These are phyloP conservation scores for Synergus itoensis DNA, from an alignment of 2,888 invertebrate species.

Conservation along the genomic window DNA sequence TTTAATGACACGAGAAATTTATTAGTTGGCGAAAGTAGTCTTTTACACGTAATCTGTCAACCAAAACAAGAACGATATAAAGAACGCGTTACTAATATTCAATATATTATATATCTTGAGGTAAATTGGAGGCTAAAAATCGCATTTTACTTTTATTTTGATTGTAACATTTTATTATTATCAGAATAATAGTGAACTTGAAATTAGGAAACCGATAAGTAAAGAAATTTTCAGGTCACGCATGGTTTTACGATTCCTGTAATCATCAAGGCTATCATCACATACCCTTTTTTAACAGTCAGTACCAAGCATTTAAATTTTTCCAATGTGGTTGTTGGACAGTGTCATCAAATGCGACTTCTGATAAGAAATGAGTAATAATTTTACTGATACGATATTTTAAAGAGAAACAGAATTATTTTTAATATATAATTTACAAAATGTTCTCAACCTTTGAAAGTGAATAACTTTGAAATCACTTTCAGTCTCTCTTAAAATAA, in stretches of 20 bases:
- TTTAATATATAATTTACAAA: background rate
- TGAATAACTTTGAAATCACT: background rate
- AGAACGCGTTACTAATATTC: background rate
- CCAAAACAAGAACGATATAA: constrained; percentile 74
- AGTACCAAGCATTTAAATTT: constrained; percentile 79
- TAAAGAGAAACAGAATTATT: background rate
- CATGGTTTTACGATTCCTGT: constrained; percentile 82
- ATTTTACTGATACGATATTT: background rate
- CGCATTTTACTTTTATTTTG: background rate
- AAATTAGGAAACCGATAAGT: background rate
- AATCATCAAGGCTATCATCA: constrained; percentile 80
- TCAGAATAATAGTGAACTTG: background rate
- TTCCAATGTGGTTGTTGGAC: constrained; percentile 81
- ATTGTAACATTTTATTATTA: background rate
- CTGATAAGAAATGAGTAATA: constrained; percentile 80
- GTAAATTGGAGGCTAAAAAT: background rate
- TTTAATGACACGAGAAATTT: constrained; percentile 76
- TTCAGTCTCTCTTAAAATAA: no score
- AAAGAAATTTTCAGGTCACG: constrained; percentile 76
- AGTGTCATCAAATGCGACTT: constrained; percentile 80
- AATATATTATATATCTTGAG: constrained; percentile 17
- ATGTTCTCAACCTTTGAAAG: no score
- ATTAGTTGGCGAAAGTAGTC: constrained; percentile 77
- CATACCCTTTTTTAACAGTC: constrained; percentile 80
- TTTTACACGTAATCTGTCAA: constrained; percentile 79